Percentiles rank a stretch among this genome's conserved stretches.
These are phyloP conservation scores for Cyclophora punctaria DNA, from an alignment of 2,888 invertebrate genomes.

Conservation along the genomic window DNA sequence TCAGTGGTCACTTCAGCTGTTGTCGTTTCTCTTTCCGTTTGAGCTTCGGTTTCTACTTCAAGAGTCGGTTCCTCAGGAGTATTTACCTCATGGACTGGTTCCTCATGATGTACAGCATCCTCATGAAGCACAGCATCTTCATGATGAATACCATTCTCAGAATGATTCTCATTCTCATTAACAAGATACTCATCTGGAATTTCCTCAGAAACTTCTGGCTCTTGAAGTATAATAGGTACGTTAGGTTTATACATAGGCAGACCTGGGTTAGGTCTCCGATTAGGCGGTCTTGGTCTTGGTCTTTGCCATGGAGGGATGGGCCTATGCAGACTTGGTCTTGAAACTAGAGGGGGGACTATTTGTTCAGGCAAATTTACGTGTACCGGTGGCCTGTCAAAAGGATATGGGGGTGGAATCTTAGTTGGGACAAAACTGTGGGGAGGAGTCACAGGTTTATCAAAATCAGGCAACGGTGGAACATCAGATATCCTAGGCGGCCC, in stretches of 20 bases:
- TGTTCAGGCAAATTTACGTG: conserved; percentile 83
- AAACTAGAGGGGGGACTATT: conserved; percentile 77
- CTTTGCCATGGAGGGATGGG: conserved; percentile 81
- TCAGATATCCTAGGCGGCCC: conserved; percentile 92
- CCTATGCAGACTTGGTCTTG: conserved; percentile 74
- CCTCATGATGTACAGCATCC: conserved; percentile 31
- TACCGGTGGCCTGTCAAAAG: conserved; percentile 82
- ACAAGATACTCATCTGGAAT: conserved; percentile 37
- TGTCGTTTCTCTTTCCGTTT: conserved; percentile 26
- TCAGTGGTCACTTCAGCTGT: conserved; percentile 26
- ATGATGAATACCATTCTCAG: conserved; percentile 50
- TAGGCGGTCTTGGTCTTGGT: conserved; percentile 74
- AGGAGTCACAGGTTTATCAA: conserved; percentile 71
- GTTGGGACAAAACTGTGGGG: conserved; percentile 63
- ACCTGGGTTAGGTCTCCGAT: conserved; percentile 68
- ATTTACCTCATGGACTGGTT: conserved; percentile 35
- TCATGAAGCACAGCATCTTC: conserved; percentile 31
- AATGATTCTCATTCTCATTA: conserved; percentile 58
- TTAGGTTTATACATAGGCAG: conserved; percentile 79
- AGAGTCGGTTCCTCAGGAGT: conserved; percentile 30
- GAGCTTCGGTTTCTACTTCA: conserved; percentile 25
- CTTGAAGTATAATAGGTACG: conserved; percentile 60
- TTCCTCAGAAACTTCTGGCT: conserved; percentile 45
- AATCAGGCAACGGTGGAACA: conserved; percentile 81
- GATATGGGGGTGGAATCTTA: conserved; percentile 80